These are phyloP conservation scores for Oscheius sp. DNA, from an alignment of 2,888 invertebrate species.

Conservation along the genomic window DNA sequence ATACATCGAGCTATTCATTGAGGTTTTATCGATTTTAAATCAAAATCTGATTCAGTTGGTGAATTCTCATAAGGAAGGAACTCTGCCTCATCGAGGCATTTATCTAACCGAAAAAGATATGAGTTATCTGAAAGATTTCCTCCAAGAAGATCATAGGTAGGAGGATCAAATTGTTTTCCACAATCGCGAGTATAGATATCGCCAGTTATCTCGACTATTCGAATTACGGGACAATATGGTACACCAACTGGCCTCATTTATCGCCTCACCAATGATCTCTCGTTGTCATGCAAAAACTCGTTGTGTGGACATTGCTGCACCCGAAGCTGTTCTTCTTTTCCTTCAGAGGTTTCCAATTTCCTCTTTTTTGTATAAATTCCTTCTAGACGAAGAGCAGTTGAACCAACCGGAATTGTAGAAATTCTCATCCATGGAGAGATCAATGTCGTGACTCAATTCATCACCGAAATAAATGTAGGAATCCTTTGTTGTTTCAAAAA, in stretches of 20 bases:
- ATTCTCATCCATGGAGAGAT: slow-evolving; percentile 41
- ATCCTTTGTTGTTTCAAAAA: not conserved
- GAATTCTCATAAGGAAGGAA: slow-evolving; percentile 18
- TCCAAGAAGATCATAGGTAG: slow-evolving; percentile 37
- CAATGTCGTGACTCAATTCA: slow-evolving; percentile 50
- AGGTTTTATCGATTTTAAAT: slow-evolving; percentile 28
- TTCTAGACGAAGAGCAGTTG: slow-evolving; percentile 23
- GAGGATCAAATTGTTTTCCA: not conserved
- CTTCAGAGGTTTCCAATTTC: slow-evolving; percentile 35
- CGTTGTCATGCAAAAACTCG: slow-evolving; percentile 41
- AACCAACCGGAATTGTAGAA: slow-evolving; percentile 19
- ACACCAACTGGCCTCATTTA: slow-evolving; percentile 76
- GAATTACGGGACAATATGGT: slow-evolving; percentile 92
- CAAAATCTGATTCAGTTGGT: not conserved
- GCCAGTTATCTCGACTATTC: slow-evolving; percentile 89
- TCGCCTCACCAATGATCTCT: slow-evolving; percentile 37
- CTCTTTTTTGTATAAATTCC: not conserved
- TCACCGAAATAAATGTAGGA: slow-evolving; percentile 45
- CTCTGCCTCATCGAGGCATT: slow-evolving; percentile 6
- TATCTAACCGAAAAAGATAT: slow-evolving; percentile 25
- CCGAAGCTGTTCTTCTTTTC: slow-evolving; percentile 33
- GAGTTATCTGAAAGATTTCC: slow-evolving; percentile 25
- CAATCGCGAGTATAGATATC: slow-evolving; percentile 83
- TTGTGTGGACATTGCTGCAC: slow-evolving; percentile 46
- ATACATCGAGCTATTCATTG: slow-evolving; percentile 51